phyloP scores from a whole-genome alignment of 2,888 invertebrate species.

The Trisateles emortualis region DNA sequence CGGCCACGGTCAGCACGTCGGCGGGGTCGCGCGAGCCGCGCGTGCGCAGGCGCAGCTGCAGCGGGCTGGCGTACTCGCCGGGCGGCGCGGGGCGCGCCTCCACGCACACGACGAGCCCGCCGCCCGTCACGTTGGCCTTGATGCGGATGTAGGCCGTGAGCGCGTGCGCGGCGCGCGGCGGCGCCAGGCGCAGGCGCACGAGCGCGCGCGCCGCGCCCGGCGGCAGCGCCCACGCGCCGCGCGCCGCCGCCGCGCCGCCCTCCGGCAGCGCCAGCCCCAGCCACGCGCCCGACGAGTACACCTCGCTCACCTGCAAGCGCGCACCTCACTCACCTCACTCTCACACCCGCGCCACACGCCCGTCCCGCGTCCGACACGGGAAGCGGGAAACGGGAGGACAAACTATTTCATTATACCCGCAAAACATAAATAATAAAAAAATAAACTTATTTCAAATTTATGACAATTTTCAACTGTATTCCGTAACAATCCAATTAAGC shows the following conservation, averaged over 20 bases:
- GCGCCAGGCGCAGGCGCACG: constrained; percentile 79
- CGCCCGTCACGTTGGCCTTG: constrained; percentile 65
- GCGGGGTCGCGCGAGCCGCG: constrained; percentile 68
- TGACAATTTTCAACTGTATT: too few relatives aligned
- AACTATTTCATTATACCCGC: too few relatives aligned
- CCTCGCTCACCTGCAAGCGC: constrained; percentile 91
- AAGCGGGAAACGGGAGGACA: too few relatives aligned
- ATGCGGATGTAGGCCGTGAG: constrained; percentile 25
- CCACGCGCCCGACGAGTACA: constrained; percentile 96
- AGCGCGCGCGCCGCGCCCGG: constrained; percentile 95
- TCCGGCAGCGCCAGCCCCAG: constrained; percentile 96
- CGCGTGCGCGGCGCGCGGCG: constrained; percentile 21
- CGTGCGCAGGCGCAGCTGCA: constrained; percentile 69
- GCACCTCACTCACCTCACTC: neutral
- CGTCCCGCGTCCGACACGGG: too few relatives aligned
- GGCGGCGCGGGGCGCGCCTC: constrained; percentile 68
- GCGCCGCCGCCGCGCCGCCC: constrained; percentile 92
- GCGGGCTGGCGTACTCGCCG: constrained; percentile 69
- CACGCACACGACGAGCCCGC: constrained; percentile 74
- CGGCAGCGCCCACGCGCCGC: constrained; percentile 94
- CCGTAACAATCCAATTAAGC: too few relatives aligned
- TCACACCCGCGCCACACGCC: too few relatives aligned
- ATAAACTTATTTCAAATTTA: too few relatives aligned
- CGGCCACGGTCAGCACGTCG: constrained; percentile 49
- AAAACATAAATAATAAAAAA: too few relatives aligned